Evolutionary conservation across 2,113 vertebrate genomes (phyloP).

Genomic region (Tragelaphus scriptus): DNA sequence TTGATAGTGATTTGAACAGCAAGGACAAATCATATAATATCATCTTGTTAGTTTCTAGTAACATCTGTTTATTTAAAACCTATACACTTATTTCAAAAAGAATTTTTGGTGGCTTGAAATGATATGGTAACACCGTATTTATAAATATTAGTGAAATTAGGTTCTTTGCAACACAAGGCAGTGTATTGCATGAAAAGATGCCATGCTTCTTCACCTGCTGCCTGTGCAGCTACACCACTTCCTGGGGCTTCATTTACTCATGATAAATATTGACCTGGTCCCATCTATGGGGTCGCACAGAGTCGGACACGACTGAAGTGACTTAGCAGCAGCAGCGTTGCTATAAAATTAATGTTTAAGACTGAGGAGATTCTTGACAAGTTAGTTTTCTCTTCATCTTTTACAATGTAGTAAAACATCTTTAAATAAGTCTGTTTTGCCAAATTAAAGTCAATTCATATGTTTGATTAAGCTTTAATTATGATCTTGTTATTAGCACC

Average conservation of each 20-base stretch:
- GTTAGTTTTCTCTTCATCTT: background rate
- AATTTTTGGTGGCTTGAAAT: background rate
- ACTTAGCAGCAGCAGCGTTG: background rate
- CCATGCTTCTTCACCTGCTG: background rate
- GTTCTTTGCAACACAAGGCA: background rate
- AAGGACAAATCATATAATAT: background rate
- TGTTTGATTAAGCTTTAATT: background rate
- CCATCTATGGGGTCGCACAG: too few species aligned
- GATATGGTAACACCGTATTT: background rate
- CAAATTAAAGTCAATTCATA: background rate
- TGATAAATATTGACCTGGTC: background rate
- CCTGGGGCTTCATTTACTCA: background rate
- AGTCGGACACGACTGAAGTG: too few species aligned
- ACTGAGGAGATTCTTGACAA: background rate
- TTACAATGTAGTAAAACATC: background rate
- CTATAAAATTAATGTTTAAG: background rate
- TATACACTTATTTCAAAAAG: background rate
- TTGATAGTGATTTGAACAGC: background rate
- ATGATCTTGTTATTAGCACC: background rate
- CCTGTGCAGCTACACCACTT: background rate
- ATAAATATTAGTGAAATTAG: background rate
- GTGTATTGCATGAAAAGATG: background rate
- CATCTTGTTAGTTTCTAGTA: background rate
- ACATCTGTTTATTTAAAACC: background rate
- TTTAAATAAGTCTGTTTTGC: background rate